Evolutionary conservation across 2,888 invertebrate species (phyloP).

Genomic region (Nebria brevicollis): DNA sequence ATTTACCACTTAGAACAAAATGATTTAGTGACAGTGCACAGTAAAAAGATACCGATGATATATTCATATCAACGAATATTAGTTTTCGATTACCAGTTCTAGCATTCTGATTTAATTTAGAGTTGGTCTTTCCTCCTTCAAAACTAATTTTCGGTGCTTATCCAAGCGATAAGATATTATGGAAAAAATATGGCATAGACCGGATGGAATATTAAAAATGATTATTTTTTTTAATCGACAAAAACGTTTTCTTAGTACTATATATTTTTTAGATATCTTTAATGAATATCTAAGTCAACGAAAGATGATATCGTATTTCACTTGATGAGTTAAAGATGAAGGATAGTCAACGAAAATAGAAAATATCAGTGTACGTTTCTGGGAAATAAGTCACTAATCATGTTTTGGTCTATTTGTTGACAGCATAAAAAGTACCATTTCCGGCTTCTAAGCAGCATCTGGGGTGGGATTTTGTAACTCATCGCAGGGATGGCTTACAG

Average conservation of each 20-base stretch:
- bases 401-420: neutral
- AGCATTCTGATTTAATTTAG: too few species aligned
- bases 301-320: slow-evolving; percentile 2
- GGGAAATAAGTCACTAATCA: neutral
- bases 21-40: neutral
- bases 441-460: neutral
- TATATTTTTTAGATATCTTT: neutral
- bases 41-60: neutral
- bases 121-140: too few species aligned
- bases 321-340: neutral
- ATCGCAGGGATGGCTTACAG: neutral
- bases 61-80: neutral
- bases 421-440: neutral
- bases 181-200: neutral
- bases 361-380: neutral
- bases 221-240: neutral
- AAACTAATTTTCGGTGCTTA: too few species aligned
- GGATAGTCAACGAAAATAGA: slow-evolving; percentile 9
- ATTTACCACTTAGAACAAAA: neutral
- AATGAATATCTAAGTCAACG: neutral
- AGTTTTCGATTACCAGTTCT: too few species aligned
- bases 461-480: neutral
- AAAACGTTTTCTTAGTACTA: neutral
- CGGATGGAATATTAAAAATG: neutral
- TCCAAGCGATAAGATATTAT: neutral